Percentiles rank a stretch among this genome's conserved stretches.
Evolutionary conservation across 1,140 invertebrate genomes (phyloP).

Genomic region (Antheraea pernyi): DNA sequence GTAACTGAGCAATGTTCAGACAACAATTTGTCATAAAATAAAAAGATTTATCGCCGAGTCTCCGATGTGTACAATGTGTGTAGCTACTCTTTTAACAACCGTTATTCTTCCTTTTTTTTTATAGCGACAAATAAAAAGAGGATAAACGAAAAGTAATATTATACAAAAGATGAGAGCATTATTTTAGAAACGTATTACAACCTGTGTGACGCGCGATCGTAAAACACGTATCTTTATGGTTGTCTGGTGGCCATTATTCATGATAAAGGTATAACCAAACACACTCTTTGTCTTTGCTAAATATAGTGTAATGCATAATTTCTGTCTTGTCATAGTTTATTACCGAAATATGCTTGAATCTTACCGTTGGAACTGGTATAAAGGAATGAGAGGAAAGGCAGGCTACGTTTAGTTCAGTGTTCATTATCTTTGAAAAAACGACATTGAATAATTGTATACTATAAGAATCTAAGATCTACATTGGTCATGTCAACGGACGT

Average conservation of each 20-base stretch:
- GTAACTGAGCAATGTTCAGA: conserved; percentile 53
- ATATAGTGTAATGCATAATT: conserved; percentile 19
- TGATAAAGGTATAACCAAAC: conserved; percentile 15
- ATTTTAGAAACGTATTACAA: conserved; percentile 33
- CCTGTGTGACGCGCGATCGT: conserved; percentile 23
- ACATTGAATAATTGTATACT: no score
- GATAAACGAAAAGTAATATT: conserved; percentile 65
- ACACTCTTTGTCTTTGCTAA: conserved; percentile 10
- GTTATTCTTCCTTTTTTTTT: conserved; percentile 66
- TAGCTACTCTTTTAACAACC: conserved; percentile 64
- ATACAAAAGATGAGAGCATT: conserved; percentile 50
- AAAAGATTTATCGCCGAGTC: conserved; percentile 70
- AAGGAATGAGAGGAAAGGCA: no score
- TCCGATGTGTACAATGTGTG: conserved; percentile 51
- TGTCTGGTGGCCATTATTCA: conserved; percentile 34
- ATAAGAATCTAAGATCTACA: no score
- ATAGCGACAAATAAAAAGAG: conserved; percentile 67
- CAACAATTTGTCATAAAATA: conserved; percentile 78
- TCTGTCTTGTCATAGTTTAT: conserved; percentile 7
- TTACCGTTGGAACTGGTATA: not conserved
- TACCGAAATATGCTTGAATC: not conserved
- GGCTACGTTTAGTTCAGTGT: no score
- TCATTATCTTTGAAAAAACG: no score
- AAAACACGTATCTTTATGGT: conserved; percentile 30
- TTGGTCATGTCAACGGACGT: no score